Percentiles rank a stretch among this genome's conserved stretches.
phyloP scores from a whole-genome alignment of 2,797 vertebrate species.

The Naso thynnoides region DNA sequence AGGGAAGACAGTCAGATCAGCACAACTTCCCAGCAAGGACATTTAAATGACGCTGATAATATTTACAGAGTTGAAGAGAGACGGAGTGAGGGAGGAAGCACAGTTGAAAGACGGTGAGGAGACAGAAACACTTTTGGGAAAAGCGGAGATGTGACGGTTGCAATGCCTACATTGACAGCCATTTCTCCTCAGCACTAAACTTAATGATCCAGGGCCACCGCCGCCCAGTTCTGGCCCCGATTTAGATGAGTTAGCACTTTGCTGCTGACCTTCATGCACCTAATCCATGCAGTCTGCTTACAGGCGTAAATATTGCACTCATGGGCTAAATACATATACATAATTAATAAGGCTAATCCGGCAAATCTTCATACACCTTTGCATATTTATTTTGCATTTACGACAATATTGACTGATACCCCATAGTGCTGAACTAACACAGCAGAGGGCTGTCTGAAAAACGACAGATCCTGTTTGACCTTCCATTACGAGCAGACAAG shows the following conservation, averaged over 20 bases:
- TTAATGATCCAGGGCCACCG: slow-evolving; percentile 74
- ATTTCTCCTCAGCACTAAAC: slow-evolving; percentile 74
- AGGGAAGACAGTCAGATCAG: slow-evolving; percentile 42
- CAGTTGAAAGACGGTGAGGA: slow-evolving; percentile 12
- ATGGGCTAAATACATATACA: neutral
- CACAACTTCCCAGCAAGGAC: slow-evolving; percentile 61
- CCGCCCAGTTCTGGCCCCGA: slow-evolving; percentile 27
- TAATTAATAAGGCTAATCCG: slow-evolving; percentile 16
- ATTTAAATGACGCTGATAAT: slow-evolving; percentile 70
- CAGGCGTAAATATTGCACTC: too few relatives aligned
- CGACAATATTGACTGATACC: too few relatives aligned
- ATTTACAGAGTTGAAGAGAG: slow-evolving; percentile 63
- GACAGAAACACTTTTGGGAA: slow-evolving; percentile 31
- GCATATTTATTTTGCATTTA: slow-evolving; percentile 4
- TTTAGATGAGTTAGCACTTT: slow-evolving; percentile 68
- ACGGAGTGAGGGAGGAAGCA: slow-evolving; percentile 5
- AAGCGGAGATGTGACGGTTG: slow-evolving; percentile 24
- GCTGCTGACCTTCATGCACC: slow-evolving; percentile 69
- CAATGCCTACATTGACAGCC: slow-evolving; percentile 39
- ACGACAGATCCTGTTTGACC: neutral
- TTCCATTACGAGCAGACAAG: neutral
- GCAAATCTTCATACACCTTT: slow-evolving; percentile 6
- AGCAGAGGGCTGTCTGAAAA: slow-evolving; percentile 9
- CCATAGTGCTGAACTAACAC: neutral
- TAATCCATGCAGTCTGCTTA: slow-evolving; percentile 12